Conservation (phyloP, 1,140 invertebrate genomes). For the Sitophilus oryzae region DNA sequence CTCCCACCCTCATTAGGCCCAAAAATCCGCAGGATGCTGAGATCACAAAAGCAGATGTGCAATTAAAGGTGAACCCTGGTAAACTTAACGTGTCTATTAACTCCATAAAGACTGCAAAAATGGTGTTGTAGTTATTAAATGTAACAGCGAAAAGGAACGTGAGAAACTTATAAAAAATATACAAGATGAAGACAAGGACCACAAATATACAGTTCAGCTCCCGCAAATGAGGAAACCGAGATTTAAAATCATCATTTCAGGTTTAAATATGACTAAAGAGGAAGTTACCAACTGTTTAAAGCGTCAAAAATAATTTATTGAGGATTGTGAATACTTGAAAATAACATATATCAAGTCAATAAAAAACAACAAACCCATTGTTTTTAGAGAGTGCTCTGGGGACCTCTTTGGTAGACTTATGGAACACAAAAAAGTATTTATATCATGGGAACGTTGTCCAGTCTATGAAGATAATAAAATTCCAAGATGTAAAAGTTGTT, state of each 20-base stretch:
- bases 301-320: not conserved
- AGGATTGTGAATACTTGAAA: not conserved
- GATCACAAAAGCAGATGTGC: not conserved
- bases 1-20: not conserved
- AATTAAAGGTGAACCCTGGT: not conserved
- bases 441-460: conserved; percentile 1
- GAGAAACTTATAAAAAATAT: not conserved
- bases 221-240: conserved; percentile 1
- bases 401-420: conserved; percentile 1
- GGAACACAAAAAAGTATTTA: not conserved
- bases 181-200: not conserved
- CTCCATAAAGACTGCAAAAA: not conserved
- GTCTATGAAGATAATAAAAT: not conserved
- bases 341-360: no score
- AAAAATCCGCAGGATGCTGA: not conserved
- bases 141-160: not conserved
- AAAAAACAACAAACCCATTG: not conserved
- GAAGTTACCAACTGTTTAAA: not conserved
- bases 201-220: not conserved
- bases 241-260: conserved; percentile 1
- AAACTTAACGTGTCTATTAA: not conserved
- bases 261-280: not conserved
- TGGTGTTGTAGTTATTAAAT: not conserved
- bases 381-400: no score
- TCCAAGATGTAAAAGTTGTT: not conserved